These are phyloP conservation scores for Podocnemis expansa DNA, from an alignment of 2,113 vertebrate species.

Conservation along the genomic window DNA sequence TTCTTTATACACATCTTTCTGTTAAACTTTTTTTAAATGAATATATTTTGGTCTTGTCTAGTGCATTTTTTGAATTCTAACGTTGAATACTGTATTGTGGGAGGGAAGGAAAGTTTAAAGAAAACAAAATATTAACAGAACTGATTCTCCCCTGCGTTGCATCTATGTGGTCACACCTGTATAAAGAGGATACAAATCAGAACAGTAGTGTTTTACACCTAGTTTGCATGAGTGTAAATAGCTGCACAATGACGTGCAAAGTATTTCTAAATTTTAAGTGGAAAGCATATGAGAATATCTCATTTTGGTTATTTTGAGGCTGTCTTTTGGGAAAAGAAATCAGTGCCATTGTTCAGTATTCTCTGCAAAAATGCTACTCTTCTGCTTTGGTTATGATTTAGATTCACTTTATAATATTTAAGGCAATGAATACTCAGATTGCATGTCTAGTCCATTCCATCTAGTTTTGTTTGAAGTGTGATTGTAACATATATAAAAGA, in stretches of 20 bases:
- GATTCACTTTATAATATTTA: neutral
- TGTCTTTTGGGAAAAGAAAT: neutral
- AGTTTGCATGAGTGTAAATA: neutral
- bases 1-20: too few species aligned
- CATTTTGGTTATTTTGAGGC: neutral
- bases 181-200: neutral
- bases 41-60: too few species aligned
- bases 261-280: neutral
- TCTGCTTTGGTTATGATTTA: neutral
- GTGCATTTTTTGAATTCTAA: too few species aligned
- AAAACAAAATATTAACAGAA: too few species aligned
- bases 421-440: neutral
- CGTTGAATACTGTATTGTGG: too few species aligned
- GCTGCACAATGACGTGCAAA: neutral
- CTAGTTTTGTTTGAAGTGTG: neutral
- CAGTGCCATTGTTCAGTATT: neutral
- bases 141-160: neutral
- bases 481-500: neutral
- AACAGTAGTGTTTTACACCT: too few species aligned
- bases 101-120: too few species aligned
- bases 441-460: neutral
- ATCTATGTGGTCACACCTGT: neutral
- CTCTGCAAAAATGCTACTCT: neutral
- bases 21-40: too few species aligned
- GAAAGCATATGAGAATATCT: rapidly evolving